Evolutionary conservation across 2,113 vertebrate species (phyloP).

Genomic region (Tenebrosternarchus preto): DNA sequence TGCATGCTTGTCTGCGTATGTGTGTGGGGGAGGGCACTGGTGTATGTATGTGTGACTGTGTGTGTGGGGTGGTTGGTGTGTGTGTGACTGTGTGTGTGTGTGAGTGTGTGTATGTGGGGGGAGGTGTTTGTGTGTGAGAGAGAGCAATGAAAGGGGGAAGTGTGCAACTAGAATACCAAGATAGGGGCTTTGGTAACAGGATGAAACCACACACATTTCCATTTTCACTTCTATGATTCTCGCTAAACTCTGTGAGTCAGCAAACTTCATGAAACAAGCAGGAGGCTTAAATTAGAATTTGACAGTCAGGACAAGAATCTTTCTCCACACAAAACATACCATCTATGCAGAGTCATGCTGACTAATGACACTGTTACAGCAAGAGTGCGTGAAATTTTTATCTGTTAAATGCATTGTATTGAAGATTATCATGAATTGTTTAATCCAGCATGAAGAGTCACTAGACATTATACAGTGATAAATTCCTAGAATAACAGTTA

Average conservation of each 20-base stretch:
- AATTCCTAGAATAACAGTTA: too few relatives aligned
- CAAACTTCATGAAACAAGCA: not conserved
- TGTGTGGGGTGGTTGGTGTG: not conserved
- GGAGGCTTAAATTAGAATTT: not conserved
- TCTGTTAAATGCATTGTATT: too few relatives aligned
- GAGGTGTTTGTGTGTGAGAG: not conserved
- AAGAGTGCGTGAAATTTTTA: too few relatives aligned
- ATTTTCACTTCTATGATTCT: not conserved
- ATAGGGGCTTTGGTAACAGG: not conserved
- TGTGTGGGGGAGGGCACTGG: not conserved
- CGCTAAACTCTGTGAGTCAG: not conserved
- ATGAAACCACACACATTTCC: not conserved
- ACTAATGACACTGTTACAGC: too few relatives aligned
- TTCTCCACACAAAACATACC: too few relatives aligned
- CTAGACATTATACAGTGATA: too few relatives aligned
- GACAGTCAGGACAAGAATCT: not conserved
- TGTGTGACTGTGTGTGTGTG: not conserved
- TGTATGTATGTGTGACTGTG: conserved; percentile 12
- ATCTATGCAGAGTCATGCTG: not conserved
- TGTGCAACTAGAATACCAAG: conserved; percentile 46
- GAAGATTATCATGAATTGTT: too few relatives aligned
- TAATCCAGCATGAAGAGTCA: too few relatives aligned
- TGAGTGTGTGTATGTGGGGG: too few relatives aligned
- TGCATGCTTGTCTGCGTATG: not conserved
- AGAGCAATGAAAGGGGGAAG: conserved; percentile 48